phyloP scores from a whole-genome alignment of 1,140 invertebrate species.

The Procambarus clarkii region DNA sequence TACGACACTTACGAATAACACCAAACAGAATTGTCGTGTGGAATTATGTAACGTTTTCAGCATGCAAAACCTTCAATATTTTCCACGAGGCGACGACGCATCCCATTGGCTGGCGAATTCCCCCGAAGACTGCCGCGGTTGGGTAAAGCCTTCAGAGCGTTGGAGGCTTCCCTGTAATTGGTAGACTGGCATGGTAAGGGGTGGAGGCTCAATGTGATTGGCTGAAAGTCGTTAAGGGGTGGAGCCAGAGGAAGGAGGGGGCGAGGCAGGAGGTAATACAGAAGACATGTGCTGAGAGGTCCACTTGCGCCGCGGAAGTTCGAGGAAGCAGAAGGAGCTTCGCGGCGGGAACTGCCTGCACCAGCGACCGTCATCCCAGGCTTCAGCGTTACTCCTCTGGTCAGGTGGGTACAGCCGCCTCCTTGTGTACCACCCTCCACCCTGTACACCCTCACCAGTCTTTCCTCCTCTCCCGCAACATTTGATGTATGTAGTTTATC shows the following conservation, averaged over 20 bases:
- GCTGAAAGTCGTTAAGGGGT: background rate
- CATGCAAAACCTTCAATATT: background rate
- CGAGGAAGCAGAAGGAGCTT: background rate
- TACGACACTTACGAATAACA: no score
- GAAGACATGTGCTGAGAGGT: background rate
- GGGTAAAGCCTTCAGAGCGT: background rate
- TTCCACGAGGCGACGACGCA: background rate
- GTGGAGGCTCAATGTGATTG: no score
- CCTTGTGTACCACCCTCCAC: no score
- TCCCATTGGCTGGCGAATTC: background rate
- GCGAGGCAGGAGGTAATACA: background rate
- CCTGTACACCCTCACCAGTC: no score
- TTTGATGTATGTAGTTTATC: no score
- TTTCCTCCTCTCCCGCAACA: no score
- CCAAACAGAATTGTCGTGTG: background rate
- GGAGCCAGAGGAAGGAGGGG: background rate
- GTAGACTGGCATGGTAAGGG: background rate
- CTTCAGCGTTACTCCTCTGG: no score
- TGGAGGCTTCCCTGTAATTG: background rate
- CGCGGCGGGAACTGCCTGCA: no score
- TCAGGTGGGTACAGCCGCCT: no score
- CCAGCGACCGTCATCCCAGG: no score
- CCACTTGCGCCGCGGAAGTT: background rate
- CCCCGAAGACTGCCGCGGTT: background rate
- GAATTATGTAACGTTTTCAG: background rate